Evolutionary conservation across 2,888 invertebrate species (phyloP).

Genomic region (Callimorpha dominula): DNA sequence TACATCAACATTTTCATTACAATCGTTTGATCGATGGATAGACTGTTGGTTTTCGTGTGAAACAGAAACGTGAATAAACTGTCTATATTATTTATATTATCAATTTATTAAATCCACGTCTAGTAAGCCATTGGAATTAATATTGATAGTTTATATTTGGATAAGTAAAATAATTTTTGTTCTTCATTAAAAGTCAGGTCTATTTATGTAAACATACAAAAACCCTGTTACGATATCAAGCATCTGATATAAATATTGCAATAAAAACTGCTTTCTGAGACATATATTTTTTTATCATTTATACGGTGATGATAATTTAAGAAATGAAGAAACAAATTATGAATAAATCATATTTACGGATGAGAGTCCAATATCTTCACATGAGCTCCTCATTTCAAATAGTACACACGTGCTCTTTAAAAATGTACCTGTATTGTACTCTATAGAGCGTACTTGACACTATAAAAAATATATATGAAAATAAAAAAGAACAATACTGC

Average conservation of each 20-base stretch:
- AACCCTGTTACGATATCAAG: not conserved
- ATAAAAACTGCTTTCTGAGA: not conserved
- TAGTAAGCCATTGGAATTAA: not conserved
- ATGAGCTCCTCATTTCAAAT: not conserved
- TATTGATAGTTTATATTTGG: not conserved
- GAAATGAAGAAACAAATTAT: slow-evolving; percentile 8
- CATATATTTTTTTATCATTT: not conserved
- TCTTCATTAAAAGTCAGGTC: not conserved
- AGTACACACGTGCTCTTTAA: not conserved
- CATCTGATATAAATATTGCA: not conserved
- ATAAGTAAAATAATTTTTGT: not conserved
- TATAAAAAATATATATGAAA: no score
- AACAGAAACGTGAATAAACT: slow-evolving; percentile 17
- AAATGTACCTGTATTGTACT: no score
- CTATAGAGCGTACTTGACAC: no score
- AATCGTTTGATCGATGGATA: slow-evolving; percentile 20
- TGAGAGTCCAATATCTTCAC: not conserved
- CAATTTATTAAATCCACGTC: not conserved
- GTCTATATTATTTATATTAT: not conserved
- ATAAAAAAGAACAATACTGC: no score
- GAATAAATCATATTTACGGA: not conserved
- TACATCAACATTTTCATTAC: slow-evolving; percentile 33
- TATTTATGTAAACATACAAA: not conserved
- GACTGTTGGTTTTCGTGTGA: slow-evolving; percentile 17
- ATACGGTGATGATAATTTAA: not conserved